Conservation (phyloP, 2,888 invertebrate species). For the Chloroclysta siterata region DNA sequence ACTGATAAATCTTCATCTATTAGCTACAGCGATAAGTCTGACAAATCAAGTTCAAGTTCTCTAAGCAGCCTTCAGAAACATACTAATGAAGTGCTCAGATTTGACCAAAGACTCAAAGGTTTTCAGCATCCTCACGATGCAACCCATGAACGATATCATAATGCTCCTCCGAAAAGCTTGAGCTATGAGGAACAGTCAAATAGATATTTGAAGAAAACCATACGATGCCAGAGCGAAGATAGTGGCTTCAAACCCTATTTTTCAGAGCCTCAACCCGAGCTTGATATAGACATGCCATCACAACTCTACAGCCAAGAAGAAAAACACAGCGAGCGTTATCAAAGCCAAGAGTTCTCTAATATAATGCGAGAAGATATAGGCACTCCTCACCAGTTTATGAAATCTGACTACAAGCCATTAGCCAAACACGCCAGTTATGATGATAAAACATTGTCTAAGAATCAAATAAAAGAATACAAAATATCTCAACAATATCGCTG, state of each 20-base stretch:
- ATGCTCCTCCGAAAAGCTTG: conserved; percentile 77
- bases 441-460: conserved; percentile 86
- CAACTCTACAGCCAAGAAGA: conserved; percentile 86
- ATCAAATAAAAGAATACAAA: conserved; percentile 87
- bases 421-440: conserved; percentile 88
- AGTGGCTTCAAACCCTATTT: conserved; percentile 75
- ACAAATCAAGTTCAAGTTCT: conserved; percentile 82
- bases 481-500: conserved; percentile 82
- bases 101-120: conserved; percentile 70
- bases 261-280: conserved; percentile 77
- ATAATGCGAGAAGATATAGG: conserved; percentile 71
- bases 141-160: conserved; percentile 69
- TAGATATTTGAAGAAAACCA: conserved; percentile 78
- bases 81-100: conserved; percentile 69
- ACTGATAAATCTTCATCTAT: conserved; percentile 81
- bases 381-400: conserved; percentile 65
- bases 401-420: conserved; percentile 84
- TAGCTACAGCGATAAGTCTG: conserved; percentile 80
- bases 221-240: conserved; percentile 86
- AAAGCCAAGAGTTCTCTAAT: conserved; percentile 87
- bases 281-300: conserved; percentile 84
- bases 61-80: conserved; percentile 79
- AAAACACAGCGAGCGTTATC: conserved; percentile 86
- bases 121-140: conserved; percentile 60
- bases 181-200: conserved; percentile 78